These are phyloP conservation scores for Crypturellus tataupa DNA, from an alignment of 2,797 vertebrate genomes.

Conservation along the genomic window DNA sequence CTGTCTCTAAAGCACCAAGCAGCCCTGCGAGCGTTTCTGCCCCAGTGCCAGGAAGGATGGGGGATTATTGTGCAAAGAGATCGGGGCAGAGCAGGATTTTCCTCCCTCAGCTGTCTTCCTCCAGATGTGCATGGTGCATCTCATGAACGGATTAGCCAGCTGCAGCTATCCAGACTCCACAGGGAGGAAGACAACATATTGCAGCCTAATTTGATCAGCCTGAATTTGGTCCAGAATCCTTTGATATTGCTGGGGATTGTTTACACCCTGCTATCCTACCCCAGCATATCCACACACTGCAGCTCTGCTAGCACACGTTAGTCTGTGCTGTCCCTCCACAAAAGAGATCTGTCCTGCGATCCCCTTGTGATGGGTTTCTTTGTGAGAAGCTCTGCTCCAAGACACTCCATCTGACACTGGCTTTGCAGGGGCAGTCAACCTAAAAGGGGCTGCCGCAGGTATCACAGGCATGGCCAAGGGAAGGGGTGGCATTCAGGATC, in stretches of 20 bases:
- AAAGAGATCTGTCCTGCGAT: background rate
- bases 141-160: background rate
- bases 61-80: background rate
- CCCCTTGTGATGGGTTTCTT: background rate
- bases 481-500: background rate
- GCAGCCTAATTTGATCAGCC: conserved; percentile 54
- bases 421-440: background rate
- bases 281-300: rapidly evolving
- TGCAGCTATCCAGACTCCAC: conserved; percentile 20
- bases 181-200: conserved; percentile 32
- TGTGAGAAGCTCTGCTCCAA: background rate
- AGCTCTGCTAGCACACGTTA: background rate
- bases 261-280: background rate
- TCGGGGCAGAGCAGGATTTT: conserved; percentile 20
- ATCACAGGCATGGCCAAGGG: background rate
- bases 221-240: conserved; percentile 39
- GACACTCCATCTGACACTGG: rapidly evolving
- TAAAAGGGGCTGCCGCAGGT: background rate
- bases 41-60: background rate
- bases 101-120: conserved; percentile 20
- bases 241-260: background rate
- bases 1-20: background rate
- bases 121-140: background rate
- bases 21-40: background rate
- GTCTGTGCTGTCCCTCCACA: background rate